Percentiles rank a stretch among this genome's conserved stretches.
Evolutionary conservation across 2,797 vertebrate species (phyloP).

Genomic region (Falco columbarius): DNA sequence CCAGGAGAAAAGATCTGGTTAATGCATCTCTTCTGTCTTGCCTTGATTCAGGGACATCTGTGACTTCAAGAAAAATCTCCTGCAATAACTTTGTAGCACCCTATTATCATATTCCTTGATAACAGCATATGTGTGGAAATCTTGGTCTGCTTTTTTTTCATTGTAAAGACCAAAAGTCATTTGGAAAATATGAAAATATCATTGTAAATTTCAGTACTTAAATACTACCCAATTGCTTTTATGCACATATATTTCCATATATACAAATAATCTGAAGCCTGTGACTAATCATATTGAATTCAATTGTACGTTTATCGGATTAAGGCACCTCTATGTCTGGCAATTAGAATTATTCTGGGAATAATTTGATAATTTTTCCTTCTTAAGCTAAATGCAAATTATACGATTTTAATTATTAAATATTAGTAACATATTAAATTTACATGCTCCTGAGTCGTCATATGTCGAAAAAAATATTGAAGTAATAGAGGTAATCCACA

Average conservation of each 20-base stretch:
- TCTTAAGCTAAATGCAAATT: neutral
- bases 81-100: neutral
- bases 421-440: neutral
- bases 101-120: neutral
- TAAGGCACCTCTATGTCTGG: neutral
- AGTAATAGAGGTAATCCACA: neutral
- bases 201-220: neutral
- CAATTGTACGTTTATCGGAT: neutral
- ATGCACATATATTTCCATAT: neutral
- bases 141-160: neutral
- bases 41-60: conserved; percentile 14
- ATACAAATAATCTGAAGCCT: neutral
- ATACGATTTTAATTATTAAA: too few relatives aligned
- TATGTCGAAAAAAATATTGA: neutral
- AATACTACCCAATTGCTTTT: neutral
- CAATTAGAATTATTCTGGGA: neutral
- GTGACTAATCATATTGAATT: neutral
- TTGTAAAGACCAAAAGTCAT: neutral
- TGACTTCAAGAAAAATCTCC: neutral
- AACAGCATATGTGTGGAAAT: conserved; percentile 7
- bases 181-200: neutral
- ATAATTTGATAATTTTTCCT: neutral
- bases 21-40: neutral
- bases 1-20: neutral
- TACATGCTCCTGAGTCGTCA: neutral